Percentiles rank a stretch among this genome's conserved stretches.
These are phyloP conservation scores for Cotesia vestalis DNA, from an alignment of 1,140 invertebrate species.

Conservation along the genomic window DNA sequence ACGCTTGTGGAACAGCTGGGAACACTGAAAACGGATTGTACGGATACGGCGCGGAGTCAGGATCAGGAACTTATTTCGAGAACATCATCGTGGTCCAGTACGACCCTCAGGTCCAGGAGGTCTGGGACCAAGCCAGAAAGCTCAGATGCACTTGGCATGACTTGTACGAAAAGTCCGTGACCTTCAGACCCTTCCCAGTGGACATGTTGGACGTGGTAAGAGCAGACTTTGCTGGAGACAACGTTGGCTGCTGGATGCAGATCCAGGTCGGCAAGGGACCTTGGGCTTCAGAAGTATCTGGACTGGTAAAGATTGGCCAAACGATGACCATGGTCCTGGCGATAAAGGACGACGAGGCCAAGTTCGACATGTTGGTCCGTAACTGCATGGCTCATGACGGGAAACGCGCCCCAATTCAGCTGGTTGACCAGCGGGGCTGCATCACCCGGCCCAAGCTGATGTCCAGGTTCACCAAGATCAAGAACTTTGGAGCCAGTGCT, in stretches of 20 bases:
- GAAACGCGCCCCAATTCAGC: slow-evolving; percentile 91
- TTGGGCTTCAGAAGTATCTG: slow-evolving; percentile 94
- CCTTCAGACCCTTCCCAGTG: slow-evolving; percentile 92
- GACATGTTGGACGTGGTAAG: slow-evolving; percentile 94
- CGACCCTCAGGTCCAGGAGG: slow-evolving; percentile 94
- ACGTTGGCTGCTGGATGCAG: slow-evolving; percentile 95
- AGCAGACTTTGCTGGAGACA: slow-evolving; percentile 93
- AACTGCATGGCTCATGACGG: slow-evolving; percentile 96
- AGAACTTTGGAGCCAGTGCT: slow-evolving; percentile 92
- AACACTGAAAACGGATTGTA: slow-evolving; percentile 89
- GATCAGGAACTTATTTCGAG: slow-evolving; percentile 92
- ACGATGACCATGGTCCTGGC: slow-evolving; percentile 97
- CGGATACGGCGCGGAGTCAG: slow-evolving; percentile 82
- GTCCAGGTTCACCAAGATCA: slow-evolving; percentile 94
- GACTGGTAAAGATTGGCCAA: slow-evolving; percentile 93
- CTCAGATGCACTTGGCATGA: slow-evolving; percentile 95
- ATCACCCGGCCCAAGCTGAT: slow-evolving; percentile 91
- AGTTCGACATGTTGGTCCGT: slow-evolving; percentile 94
- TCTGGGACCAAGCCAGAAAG: slow-evolving; percentile 94
- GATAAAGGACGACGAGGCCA: slow-evolving; percentile 94
- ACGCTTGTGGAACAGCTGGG: slow-evolving; percentile 89
- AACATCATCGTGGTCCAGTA: slow-evolving; percentile 95
- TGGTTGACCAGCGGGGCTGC: slow-evolving; percentile 92
- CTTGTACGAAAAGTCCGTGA: slow-evolving; percentile 94
- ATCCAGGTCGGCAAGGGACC: slow-evolving; percentile 95